Base-by-base conservation (phyloP, 92 coral and sea anemone species). In the Desmophyllum pertusum region DNA sequence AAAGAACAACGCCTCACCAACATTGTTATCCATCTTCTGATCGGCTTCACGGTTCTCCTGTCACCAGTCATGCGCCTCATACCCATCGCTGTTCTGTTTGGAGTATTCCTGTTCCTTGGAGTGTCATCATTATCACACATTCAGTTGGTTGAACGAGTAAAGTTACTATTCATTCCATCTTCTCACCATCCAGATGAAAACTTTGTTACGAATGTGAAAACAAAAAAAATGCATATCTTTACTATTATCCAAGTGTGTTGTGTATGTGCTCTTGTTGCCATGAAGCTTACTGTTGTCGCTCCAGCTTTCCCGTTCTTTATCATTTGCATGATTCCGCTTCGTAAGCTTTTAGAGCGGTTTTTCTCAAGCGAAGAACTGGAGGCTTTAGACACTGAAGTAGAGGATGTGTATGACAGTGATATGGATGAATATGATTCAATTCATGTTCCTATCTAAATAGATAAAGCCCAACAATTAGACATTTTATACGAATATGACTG, bases 1-100 rank as follows among this genome's bases (percentile, higher is more conserved):
- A 97, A 89, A 55, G 99, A 97, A 66, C 99, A 97, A 83, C 88
- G 99, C 36, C 91, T 97, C 31, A 94, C 99, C 6, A 97, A 91
- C 90, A 85, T 97, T 38, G 80, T 94, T 39, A 97, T 97, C 86
- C 99, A 97, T 79, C 83, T 94, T 68, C 87, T 97, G 57, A 94
- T 97, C 39, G 99, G 99, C 4, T 76, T 97, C 63, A 90, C 98
- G 39, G 91, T 95, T 17, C 72, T 95, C 15, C 83, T 95, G 38
- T 87, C 95, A 0, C 99, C 99, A 3, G 98, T 90, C 0, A 86
- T 97, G 41, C 95, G 97, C 11, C 92, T 87, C 36, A 95, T 94
- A 14, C 99, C 99, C 4, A 90, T 97, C 68, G 90, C 98, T 2
- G 99, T 97, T 30, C 86, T 97, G 1, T 95, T 95, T 39, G 99